A percentile compares a stretch with the other conserved stretches of the same genome.
Evolutionary conservation across 2,113 vertebrate genomes (phyloP).

Genomic region (Poeciliopsis turrubarensis): DNA sequence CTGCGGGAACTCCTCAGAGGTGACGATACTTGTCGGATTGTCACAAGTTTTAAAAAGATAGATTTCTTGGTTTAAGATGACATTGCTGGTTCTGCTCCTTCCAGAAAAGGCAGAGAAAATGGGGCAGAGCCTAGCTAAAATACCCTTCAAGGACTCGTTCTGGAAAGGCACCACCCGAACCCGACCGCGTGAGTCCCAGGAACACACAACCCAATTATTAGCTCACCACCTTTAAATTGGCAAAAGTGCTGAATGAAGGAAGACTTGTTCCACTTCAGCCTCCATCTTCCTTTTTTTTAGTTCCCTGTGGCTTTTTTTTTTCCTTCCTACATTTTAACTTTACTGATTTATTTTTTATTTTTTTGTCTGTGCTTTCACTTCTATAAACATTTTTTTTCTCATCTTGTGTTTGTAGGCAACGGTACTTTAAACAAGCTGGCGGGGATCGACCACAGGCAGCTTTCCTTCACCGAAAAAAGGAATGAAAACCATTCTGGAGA

Average conservation of each 20-base stretch:
- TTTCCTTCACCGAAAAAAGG: constrained; percentile 86
- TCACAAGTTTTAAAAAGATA: neutral
- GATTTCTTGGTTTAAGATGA: neutral
- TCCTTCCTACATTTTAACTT: constrained; percentile 11
- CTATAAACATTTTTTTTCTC: constrained; percentile 10
- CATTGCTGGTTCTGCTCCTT: neutral
- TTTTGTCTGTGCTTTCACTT: constrained; percentile 7
- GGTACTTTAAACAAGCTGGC: constrained; percentile 97
- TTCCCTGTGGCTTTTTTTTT: neutral
- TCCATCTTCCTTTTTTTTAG: neutral
- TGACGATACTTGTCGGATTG: constrained; percentile 38
- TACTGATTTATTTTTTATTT: neutral
- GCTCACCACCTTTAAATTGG: neutral
- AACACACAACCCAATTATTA: constrained; percentile 11
- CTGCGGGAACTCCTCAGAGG: constrained; percentile 88
- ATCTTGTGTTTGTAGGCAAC: constrained; percentile 82
- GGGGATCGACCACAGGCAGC: constrained; percentile 94
- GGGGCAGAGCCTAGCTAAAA: constrained; percentile 92
- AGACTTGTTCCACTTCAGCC: constrained; percentile 12
- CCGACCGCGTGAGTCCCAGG: constrained; percentile 87
- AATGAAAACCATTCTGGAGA: constrained; percentile 98
- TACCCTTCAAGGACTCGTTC: constrained; percentile 96
- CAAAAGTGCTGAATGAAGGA: constrained; percentile 4
- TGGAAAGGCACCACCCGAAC: constrained; percentile 99
- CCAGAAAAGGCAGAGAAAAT: constrained; percentile 94